Percentiles rank a stretch among this genome's conserved stretches.
These are phyloP conservation scores for Cynaeus angustus DNA, from an alignment of 2,888 invertebrate genomes.

Conservation along the genomic window DNA sequence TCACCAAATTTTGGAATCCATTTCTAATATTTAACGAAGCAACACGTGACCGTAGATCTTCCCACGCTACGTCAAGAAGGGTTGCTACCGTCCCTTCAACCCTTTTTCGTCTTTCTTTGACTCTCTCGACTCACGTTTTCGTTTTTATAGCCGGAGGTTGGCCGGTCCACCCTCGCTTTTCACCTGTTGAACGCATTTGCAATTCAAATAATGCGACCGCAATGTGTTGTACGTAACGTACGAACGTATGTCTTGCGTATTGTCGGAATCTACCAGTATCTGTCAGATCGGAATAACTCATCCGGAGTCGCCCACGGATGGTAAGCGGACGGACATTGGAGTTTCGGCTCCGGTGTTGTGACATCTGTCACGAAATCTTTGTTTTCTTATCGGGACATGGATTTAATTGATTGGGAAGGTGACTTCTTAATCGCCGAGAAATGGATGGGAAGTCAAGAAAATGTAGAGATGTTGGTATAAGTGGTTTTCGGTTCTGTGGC, in stretches of 20 bases:
- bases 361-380: slow-evolving; percentile 27
- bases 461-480: too few species aligned
- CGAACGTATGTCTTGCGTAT: slow-evolving; percentile 44
- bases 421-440: not conserved
- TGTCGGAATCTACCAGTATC: slow-evolving; percentile 48
- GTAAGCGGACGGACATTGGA: slow-evolving; percentile 5
- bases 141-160: slow-evolving; percentile 21
- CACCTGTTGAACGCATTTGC: slow-evolving; percentile 51
- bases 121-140: not conserved
- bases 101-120: slow-evolving; percentile 11
- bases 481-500: too few species aligned
- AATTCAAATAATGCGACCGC: slow-evolving; percentile 47
- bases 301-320: slow-evolving; percentile 44
- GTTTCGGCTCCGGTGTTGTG: slow-evolving; percentile 25
- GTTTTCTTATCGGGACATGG: slow-evolving; percentile 35
- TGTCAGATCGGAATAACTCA: slow-evolving; percentile 51
- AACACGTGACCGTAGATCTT: not conserved
- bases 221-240: slow-evolving; percentile 47
- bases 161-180: slow-evolving; percentile 51
- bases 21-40: slow-evolving; percentile 12
- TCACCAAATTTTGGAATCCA: slow-evolving; percentile 12
- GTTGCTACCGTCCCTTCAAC: slow-evolving; percentile 27
- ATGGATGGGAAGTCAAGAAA: not conserved
- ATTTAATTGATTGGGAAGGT: slow-evolving; percentile 2
- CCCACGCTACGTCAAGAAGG: slow-evolving; percentile 18